Percentiles rank a stretch among this genome's conserved stretches.
Evolutionary conservation across 2,113 vertebrate species (phyloP).

Genomic region (Phylloscopus whistleri): DNA sequence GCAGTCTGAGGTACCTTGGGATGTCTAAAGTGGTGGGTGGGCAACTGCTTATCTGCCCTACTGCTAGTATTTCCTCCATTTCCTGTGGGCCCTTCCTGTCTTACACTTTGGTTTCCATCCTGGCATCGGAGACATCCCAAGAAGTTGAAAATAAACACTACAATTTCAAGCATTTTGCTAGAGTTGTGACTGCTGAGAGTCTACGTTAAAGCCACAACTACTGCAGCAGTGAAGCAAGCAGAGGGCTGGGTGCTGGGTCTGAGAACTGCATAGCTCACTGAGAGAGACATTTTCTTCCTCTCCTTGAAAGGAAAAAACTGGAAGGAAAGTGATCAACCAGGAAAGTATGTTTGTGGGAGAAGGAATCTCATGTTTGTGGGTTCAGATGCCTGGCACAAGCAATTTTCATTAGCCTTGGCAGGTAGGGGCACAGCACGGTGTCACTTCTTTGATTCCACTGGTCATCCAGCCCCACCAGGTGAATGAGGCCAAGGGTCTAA

Average conservation of each 20-base stretch:
- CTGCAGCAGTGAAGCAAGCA: neutral
- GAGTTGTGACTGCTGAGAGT: neutral
- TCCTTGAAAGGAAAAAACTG: neutral
- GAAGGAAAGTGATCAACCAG: neutral
- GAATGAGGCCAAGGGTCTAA: neutral
- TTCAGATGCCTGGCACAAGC: neutral
- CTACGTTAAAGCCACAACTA: fast-evolving
- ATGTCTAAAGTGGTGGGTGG: neutral
- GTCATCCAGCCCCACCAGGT: neutral
- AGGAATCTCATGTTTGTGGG: neutral
- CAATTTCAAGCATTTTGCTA: neutral
- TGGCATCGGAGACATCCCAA: fast-evolving
- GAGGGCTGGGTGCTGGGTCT: neutral
- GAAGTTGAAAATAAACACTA: neutral
- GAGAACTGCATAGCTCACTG: neutral
- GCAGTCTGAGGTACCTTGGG: neutral
- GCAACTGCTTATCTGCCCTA: neutral
- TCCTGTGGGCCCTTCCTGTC: neutral
- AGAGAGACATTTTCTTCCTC: neutral
- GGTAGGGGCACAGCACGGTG: neutral
- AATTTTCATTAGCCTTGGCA: neutral
- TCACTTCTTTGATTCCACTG: neutral
- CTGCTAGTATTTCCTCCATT: neutral
- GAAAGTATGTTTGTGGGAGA: neutral
- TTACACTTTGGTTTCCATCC: neutral